Base-by-base conservation (phyloP, 2,888 invertebrate species). In the Parnassius orleans region DNA sequence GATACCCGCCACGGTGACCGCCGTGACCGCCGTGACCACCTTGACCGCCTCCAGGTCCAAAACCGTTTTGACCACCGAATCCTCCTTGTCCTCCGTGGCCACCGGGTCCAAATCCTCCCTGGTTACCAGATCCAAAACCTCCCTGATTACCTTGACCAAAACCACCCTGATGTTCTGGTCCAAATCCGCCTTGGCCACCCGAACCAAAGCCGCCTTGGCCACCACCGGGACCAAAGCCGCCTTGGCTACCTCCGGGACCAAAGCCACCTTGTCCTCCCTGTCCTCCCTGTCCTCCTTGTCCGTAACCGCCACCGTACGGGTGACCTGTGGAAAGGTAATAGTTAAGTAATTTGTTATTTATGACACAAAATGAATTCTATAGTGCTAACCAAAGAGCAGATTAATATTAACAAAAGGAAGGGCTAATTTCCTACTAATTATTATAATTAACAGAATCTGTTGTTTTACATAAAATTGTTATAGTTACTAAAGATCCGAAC, bases 1-100 rank as follows among this genome's bases (percentile, higher is more conserved):
- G 53, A 66, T 70, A 72, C 14, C 72, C 72, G 3, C 68, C 71
- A 0, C 62, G 66, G 12, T 66, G 67, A 15, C 55, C 59, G 41
- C 61, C 61, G 44, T 52, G 61, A 12, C 61, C 63, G 1, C 67
- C 68, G n/a, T 65, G 66, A 24, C 33, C 33, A 33, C 33, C 33
- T 63, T 67, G 33, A 15, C 58, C 57, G 7, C 62, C 57, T 1
- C 65, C 65, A 41, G 46, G 5, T 46, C 46, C n/a, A 46, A 12
- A 11, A 33, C 2, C 11, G 11, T 33, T 53, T 9, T 62, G 60
- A 43, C 61, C 57, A 10, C 64, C 63, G 48, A 43, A 48, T 41
- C 58, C 59, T 2, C 61, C 60, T 9, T 41, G 57, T 41, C 64
- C 68, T 10, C 58, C 59, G 11, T 67, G 60, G 7, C 64, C 61